A percentile compares a stretch with the other conserved stretches of the same genome.
These are phyloP conservation scores for Alethe castanea DNA, from an alignment of 2,113 vertebrate genomes.

Conservation along the genomic window DNA sequence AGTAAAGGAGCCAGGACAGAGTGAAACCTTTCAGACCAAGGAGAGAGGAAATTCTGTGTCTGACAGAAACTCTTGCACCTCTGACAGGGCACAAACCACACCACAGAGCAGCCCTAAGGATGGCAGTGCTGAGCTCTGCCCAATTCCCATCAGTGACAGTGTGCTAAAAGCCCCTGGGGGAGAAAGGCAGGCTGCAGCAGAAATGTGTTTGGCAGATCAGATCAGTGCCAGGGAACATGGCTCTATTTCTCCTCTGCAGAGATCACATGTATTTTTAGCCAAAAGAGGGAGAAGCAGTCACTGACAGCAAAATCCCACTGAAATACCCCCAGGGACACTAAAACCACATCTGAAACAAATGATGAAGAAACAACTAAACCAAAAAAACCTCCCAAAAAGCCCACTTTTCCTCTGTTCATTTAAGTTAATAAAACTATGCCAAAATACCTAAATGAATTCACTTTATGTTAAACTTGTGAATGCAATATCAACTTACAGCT, in stretches of 20 bases:
- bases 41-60: not conserved
- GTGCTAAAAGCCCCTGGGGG: not conserved
- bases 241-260: not conserved
- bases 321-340: not conserved
- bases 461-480: not conserved
- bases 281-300: not conserved
- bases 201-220: not conserved
- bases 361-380: not conserved
- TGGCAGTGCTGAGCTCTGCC: not conserved
- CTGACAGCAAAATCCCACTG: not conserved
- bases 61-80: not conserved
- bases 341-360: not conserved
- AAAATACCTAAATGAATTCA: not conserved
- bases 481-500: fast-evolving
- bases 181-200: not conserved
- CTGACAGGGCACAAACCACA: not conserved
- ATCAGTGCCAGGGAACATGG: fast-evolving
- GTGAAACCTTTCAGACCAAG: not conserved
- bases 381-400: too few species aligned
- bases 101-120: too few species aligned
- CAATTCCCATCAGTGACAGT: not conserved
- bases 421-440: not conserved
- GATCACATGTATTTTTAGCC: fast-evolving
- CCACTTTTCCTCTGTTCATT: not conserved
- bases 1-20: not conserved